phyloP scores from a whole-genome alignment of 2,888 invertebrate genomes.

The Drosophila kanekoi region DNA sequence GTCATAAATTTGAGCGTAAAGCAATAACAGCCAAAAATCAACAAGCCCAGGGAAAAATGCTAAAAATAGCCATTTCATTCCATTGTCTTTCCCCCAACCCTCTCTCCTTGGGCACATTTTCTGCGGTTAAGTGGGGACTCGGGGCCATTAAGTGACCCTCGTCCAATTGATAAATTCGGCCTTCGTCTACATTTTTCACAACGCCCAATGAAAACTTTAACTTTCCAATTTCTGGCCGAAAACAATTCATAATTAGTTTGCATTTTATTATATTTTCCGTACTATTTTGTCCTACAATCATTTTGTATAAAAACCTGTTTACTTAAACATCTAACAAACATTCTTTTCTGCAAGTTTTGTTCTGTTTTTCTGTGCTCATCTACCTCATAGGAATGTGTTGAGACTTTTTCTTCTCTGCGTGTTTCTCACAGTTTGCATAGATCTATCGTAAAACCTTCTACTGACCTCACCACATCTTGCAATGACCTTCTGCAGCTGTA shows the following conservation, averaged over 20 bases:
- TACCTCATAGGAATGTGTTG: not conserved
- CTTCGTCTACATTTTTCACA: constrained; percentile 2
- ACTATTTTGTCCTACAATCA: too few relatives aligned
- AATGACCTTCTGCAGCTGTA: not conserved
- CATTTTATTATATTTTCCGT: too few relatives aligned
- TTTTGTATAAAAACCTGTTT: too few relatives aligned
- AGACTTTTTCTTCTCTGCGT: not conserved
- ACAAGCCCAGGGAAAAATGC: constrained; percentile 35
- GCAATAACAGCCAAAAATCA: constrained; percentile 39
- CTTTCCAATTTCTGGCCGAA: too few relatives aligned
- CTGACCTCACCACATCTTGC: constrained; percentile 12
- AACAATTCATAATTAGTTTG: too few relatives aligned
- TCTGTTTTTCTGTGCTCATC: not conserved
- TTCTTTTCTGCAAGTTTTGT: not conserved
- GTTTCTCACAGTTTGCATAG: not conserved
- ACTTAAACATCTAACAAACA: not conserved
- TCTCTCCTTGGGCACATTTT: constrained; percentile 7
- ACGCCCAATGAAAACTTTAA: too few relatives aligned
- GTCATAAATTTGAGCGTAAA: constrained; percentile 26
- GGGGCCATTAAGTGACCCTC: constrained; percentile 29
- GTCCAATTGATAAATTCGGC: not conserved
- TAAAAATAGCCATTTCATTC: constrained; percentile 25
- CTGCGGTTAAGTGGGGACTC: constrained; percentile 9
- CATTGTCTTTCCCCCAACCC: constrained; percentile 27
- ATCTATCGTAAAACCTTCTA: not conserved